Evolutionary conservation across 2,888 invertebrate genomes (phyloP).

Genomic region (Nycteola revayana): DNA sequence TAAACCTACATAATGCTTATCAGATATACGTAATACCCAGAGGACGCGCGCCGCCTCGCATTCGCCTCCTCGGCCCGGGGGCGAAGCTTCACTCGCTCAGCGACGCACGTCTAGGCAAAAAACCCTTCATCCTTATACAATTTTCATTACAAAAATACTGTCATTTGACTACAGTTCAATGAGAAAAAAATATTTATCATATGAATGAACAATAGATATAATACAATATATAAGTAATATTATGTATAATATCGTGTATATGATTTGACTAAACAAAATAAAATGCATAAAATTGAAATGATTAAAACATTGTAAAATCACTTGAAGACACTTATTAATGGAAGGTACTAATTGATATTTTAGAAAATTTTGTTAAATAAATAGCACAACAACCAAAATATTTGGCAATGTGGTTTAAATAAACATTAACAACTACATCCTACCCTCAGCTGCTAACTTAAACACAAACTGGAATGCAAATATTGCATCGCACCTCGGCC

Average conservation of each 20-base stretch:
- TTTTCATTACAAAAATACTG: slow-evolving; percentile 82
- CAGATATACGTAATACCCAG: slow-evolving; percentile 74
- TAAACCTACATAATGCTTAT: slow-evolving; percentile 83
- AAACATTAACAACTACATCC: slow-evolving; percentile 68
- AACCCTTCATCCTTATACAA: slow-evolving; percentile 78
- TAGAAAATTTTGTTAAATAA: slow-evolving; percentile 66
- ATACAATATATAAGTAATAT: slow-evolving; percentile 64
- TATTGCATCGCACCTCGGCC: slow-evolving; percentile 79
- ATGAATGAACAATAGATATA: slow-evolving; percentile 74
- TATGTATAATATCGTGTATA: slow-evolving; percentile 76
- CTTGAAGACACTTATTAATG: slow-evolving; percentile 71
- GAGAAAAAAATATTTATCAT: slow-evolving; percentile 74
- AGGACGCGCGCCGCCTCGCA: slow-evolving; percentile 30
- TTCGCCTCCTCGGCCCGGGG: slow-evolving; percentile 15
- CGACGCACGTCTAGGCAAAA: slow-evolving; percentile 52
- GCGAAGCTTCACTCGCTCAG: slow-evolving; percentile 13
- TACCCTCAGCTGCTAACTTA: slow-evolving; percentile 73
- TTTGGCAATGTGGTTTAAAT: slow-evolving; percentile 78
- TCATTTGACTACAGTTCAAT: slow-evolving; percentile 82
- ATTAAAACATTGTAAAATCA: slow-evolving; percentile 75
- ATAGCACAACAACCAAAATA: slow-evolving; percentile 79
- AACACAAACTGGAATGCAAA: slow-evolving; percentile 79
- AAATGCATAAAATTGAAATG: slow-evolving; percentile 81
- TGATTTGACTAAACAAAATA: slow-evolving; percentile 80
- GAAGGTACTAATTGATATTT: slow-evolving; percentile 78